These are phyloP conservation scores for Trichosurus vulpecula DNA, from an alignment of 2,797 vertebrate genomes.

Conservation along the genomic window DNA sequence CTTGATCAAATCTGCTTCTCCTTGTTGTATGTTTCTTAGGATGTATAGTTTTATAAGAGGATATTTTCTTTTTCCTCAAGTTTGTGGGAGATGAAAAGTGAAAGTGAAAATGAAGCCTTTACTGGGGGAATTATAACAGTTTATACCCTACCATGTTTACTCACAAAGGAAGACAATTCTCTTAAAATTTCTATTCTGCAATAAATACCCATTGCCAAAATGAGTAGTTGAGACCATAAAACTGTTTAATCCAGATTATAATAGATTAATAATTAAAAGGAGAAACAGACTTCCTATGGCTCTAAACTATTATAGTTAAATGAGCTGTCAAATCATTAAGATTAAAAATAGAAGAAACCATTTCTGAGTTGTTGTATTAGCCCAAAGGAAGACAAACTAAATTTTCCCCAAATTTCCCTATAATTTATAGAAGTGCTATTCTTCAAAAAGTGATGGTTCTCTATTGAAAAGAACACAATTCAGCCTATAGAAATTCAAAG, in stretches of 20 bases:
- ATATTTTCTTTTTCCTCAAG: neutral
- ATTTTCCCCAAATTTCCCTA: neutral
- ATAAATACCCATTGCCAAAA: neutral
- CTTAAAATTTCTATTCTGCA: neutral
- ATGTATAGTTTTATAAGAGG: neutral
- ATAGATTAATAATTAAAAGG: neutral
- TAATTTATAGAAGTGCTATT: neutral
- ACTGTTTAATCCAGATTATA: neutral
- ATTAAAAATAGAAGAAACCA: neutral
- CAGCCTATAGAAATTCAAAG: neutral
- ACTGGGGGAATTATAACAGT: neutral
- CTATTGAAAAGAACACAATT: neutral
- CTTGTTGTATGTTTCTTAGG: neutral
- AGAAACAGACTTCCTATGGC: neutral
- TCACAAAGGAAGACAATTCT: neutral
- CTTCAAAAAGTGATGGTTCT: neutral
- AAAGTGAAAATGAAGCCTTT: neutral
- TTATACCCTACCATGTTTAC: neutral
- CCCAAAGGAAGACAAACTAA: neutral
- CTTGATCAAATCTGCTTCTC: neutral
- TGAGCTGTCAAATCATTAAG: neutral
- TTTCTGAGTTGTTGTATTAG: neutral
- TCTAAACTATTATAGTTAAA: neutral
- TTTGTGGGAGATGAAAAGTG: neutral
- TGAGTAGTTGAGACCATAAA: neutral